Conservation (phyloP, 2,888 invertebrate genomes). For the Zootermopsis nevadensis region DNA sequence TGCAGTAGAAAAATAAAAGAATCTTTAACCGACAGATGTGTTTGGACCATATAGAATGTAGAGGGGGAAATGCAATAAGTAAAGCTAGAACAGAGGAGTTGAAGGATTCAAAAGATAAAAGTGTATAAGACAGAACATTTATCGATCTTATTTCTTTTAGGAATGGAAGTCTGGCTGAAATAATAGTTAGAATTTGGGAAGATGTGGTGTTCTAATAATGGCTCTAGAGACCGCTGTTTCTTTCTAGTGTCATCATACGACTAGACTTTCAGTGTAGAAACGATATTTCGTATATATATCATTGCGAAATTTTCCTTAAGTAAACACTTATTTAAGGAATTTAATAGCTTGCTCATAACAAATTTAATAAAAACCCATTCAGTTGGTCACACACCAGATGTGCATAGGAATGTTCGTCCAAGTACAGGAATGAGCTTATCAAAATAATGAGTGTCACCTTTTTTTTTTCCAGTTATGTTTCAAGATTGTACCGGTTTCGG, state of each 20-base stretch:
- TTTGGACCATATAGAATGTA: neutral
- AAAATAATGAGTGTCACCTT: too few species aligned
- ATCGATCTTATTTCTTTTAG: neutral
- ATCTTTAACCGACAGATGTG: slow-evolving; percentile 26
- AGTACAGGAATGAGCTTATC: too few species aligned
- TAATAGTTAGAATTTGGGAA: neutral
- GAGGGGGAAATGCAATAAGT: neutral
- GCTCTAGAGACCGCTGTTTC: neutral
- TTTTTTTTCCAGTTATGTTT: too few species aligned
- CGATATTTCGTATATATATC: too few species aligned
- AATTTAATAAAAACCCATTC: too few species aligned
- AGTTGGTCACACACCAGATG: too few species aligned
- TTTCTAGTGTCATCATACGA: neutral
- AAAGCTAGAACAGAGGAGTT: slow-evolving; percentile 4
- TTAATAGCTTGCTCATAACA: too few species aligned
- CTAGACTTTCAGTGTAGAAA: too few species aligned
- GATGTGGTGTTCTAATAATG: neutral
- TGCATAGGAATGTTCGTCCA: too few species aligned
- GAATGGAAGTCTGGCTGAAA: neutral
- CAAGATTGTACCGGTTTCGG: too few species aligned
- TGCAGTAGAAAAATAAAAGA: slow-evolving; percentile 16
- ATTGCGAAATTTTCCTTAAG: too few species aligned
- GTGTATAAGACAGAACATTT: neutral
- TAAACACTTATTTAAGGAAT: too few species aligned
- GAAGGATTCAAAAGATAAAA: slow-evolving; percentile 1